Base-by-base conservation (phyloP, 35 echinoderm and acorn worm species). In the Apostichopus parvimensis region DNA sequence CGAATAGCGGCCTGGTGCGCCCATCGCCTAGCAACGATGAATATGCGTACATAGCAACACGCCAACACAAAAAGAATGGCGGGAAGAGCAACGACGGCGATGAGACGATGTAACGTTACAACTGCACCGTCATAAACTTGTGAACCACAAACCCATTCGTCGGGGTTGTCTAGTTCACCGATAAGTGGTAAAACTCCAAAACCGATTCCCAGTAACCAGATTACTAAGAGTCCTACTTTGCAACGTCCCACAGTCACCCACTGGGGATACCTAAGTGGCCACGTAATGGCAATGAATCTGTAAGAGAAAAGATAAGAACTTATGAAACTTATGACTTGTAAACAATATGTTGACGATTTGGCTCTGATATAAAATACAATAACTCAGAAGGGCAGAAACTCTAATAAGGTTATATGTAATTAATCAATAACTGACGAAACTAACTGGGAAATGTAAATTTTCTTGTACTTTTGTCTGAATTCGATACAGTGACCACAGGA, bases 71-170 rank as follows among this genome's bases (percentile, higher is more conserved):
- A 24, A 8, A 91, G 72, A 53, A 91, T 91, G 1, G 55, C 52
- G 13, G 89, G 89, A 58, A 91, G 71, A 6, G 54, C 72, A 18
- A 91, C 59, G 54, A 91, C 76, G 0, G 89, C 73, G 18, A 91
- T 78, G 4, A 91, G 68, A 23, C 89, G 89, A n/a, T 91, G 71
- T 2, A 91, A 56, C 1, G 89, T 91, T 22, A 91, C 89, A 15
- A 59, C 71, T 8, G 72, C 56, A 18, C 89, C 77, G 73, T 79
- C 73, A 24, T 91, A 78, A 60, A 45, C 77, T 11, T 23, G 18
- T 11, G 53, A 57, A 57, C 89, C 89, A 52, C 89, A 91, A 25
- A 91, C 73, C 89, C 89, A 91, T 57, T 91, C 89, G 53, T 91
- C 45, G 5, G 89, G 89, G 73, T 91, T 79, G 6, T 91, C 89